Evolutionary conservation across 2,888 invertebrate genomes (phyloP), one percentile per base, ranked within the genome.

Genomic region (Oxyteleia sp.): DNA sequence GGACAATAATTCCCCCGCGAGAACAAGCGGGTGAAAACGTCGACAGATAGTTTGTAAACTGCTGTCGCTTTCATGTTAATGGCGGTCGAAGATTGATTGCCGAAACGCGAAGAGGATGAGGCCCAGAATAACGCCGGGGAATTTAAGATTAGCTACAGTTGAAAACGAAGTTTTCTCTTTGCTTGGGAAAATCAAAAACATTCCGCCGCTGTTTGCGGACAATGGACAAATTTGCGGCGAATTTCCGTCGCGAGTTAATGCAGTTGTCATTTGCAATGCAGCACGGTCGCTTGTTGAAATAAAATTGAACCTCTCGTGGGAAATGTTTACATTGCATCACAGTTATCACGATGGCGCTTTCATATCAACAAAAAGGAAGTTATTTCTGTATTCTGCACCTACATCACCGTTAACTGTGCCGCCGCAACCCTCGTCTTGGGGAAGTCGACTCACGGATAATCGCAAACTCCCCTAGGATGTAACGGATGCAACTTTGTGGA

Each of bases 401-500:
- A n/a, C n/a, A n/a, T n/a, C n/a, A n/a, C n/a, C n/a, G n/a, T n/a
- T n/a, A n/a, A n/a, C n/a, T n/a, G n/a, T n/a, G n/a, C n/a, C n/a
- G n/a, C n/a, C n/a, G 26, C 26, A 66, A 38, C 43, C 57, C 26
- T 57, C 11, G 16, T 13, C 20, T 47, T 51, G 49, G 29, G 18
- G 23, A 66, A 29, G 66, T 55, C 45, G 26, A 68, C 57, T 32
- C 49, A 32, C 20, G 53, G 61, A 61, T 68, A 68, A 61, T 51
- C 68, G 68, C 15, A 57, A 78, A 66, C 45, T 68, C 68, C 32
- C 61, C 15, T 41, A 68, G 61, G 76, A 78, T 61, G 51, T 43
- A 59, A 78, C 61, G 61, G 49, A 78, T 68, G 68, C 68, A 68
- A 68, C 23, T 68, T 78, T 68, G 68, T 18, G 45, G 53, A 78